Base-by-base conservation (phyloP, 2,888 invertebrate genomes). In the Rhaphigaster nebulosa region DNA sequence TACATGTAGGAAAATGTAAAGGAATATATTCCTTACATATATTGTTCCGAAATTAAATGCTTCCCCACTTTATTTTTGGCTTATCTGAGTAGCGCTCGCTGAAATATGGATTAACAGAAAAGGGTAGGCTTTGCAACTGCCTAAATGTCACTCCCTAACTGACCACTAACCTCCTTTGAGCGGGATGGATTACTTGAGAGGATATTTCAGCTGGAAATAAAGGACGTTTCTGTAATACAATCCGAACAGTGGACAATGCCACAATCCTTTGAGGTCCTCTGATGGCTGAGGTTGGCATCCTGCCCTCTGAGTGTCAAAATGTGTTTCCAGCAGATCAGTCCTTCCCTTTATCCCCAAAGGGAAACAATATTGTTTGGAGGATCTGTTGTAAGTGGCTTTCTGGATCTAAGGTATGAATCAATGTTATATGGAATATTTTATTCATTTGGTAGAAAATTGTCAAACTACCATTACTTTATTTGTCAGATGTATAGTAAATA, bases 161-260 rank as follows among this genome's bases (percentile, higher is more conserved):
- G 70, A 76, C 70, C 70, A 38, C 70, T 76, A 26, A 5, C 4
- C 70, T 65, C 18, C 65, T 65, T 29, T 29, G 29, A 65, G 34
- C 29, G 38, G 34, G 8, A 76, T 76, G 70, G 70, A 76, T 76
- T 38, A 76, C 38, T 76, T 38, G 34, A 76, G 70, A 10, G 70
- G 18, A 76, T 38, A 76, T 76, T 76, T 38, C 34, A 38, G 20
- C 70, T 76, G 34, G 70, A 76, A 34, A 76, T 76, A 76, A 76
- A 76, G 70, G 70, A 38, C 70, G 38, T 38, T 76, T 76, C 70
- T 38, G 70, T 76, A 76, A 76, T 23, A 76, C 26, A 76, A 76
- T 76, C 70, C 34, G 18, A 1, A 3, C 8, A 20, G 34, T 20
- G 34, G 70, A 76, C 70, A 76, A 8, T 38, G 23, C 70, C 70